Evolutionary conservation across 2,888 invertebrate species (phyloP).

Genomic region (Sycophila texana): DNA sequence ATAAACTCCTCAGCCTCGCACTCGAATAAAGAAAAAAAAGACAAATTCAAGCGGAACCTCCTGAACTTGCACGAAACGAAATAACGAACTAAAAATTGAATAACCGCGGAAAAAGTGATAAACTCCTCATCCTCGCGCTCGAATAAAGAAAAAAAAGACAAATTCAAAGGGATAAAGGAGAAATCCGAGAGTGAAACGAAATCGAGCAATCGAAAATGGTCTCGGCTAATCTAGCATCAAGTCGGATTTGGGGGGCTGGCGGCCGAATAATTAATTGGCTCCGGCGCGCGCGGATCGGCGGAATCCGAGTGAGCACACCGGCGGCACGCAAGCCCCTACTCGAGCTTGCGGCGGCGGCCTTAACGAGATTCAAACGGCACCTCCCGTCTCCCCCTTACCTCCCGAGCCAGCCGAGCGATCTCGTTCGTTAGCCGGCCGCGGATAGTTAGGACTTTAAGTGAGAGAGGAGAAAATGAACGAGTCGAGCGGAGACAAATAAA

Average conservation of each 20-base stretch:
- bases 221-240: slow-evolving; percentile 1
- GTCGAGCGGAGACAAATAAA: slow-evolving; percentile 63
- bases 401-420: slow-evolving; percentile 57
- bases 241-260: background rate
- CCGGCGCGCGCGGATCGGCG: slow-evolving; percentile 21
- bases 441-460: background rate
- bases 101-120: too few species aligned
- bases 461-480: slow-evolving; percentile 36
- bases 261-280: slow-evolving; percentile 45
- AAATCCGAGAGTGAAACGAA: too few species aligned
- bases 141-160: too few species aligned
- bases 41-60: too few species aligned
- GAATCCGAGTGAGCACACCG: background rate
- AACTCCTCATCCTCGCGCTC: too few species aligned
- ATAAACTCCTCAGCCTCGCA: too few species aligned
- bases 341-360: slow-evolving; percentile 16
- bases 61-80: too few species aligned
- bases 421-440: slow-evolving; percentile 61
- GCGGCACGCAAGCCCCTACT: background rate
- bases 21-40: too few species aligned
- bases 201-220: background rate
- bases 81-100: too few species aligned
- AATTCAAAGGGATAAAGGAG: too few species aligned
- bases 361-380: slow-evolving; percentile 50
- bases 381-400: too few species aligned